Evolutionary conservation across 2,888 invertebrate genomes (phyloP), one percentile per base, ranked within the genome.

Genomic region (Tenodera sinensis): DNA sequence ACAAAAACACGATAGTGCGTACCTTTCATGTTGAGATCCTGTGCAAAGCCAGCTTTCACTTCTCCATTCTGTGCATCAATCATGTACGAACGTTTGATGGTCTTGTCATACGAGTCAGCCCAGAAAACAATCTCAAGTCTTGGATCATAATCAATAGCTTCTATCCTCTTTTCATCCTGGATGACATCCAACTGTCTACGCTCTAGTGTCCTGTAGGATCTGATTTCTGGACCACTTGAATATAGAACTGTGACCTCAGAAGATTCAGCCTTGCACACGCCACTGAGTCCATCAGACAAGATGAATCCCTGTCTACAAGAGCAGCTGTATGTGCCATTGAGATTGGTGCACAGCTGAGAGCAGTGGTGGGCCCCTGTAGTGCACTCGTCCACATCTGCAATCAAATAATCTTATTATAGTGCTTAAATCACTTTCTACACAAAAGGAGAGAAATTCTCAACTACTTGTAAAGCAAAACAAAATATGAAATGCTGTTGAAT

Each of bases 61-160:
- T 96, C 95, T 4, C 97, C 97, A 90, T 96, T 94, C 42, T 95
- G 93, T 0, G 97, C 97, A 91, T 97, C 96, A 2, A 98, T 95
- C 96, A 99, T 97, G 93, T 97, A 98, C 0, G 98, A 98, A 0
- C 99, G 95, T 93, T 98, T 98, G 91, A 99, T 98, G 2, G 97
- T 97, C 92, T 97, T 97, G 90, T 98, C 97, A 92, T 97, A 97
- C 91, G 97, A 97, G 93, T 99, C 99, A 0, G 98, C 98, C 99
- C 99, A 99, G 94, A 98, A 99, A 89, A 99, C 94, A 92, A 98
- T 97, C 92, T 98, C 97, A 30, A 95, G 94, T 90, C 95, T 95
- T 0, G 97, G 97, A 93, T 99, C 97, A 92, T 97, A 98, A 93
- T 99, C 99, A 88, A 99, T 94, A 0, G 98, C 97, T 92, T 98